Percentiles rank a stretch among this genome's conserved stretches.
These are phyloP conservation scores for Listronotus oregonensis DNA, from an alignment of 1,140 invertebrate species.

Conservation along the genomic window DNA sequence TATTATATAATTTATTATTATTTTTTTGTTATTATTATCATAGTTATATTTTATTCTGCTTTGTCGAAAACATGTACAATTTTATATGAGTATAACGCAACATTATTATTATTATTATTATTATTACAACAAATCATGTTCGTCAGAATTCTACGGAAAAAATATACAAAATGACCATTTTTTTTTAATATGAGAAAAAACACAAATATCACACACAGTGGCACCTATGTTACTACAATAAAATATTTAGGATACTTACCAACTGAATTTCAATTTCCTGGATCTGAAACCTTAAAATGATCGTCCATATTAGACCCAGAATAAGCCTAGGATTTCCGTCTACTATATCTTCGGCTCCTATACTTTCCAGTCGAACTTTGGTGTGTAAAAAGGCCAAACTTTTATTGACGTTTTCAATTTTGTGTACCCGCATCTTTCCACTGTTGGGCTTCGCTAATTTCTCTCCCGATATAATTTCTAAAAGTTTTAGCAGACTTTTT, in stretches of 20 bases:
- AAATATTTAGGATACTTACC: constrained; percentile 62
- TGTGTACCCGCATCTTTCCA: constrained; percentile 96
- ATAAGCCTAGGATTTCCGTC: constrained; percentile 96
- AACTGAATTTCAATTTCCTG: constrained; percentile 99
- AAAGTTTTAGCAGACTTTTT: constrained; percentile 90
- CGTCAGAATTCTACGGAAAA: no score
- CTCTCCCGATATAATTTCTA: constrained; percentile 99
- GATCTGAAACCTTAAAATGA: constrained; percentile 95
- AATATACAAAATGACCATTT: no score
- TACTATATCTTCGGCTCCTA: constrained; percentile 98
- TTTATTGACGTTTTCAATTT: constrained; percentile 99
- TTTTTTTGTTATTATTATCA: no score
- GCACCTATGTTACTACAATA: no score
- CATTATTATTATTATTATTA: no score
- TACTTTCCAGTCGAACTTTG: constrained; percentile 96
- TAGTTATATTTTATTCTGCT: no score
- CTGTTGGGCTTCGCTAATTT: constrained; percentile 95
- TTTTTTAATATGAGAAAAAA: no score
- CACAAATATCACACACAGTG: no score
- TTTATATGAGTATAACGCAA: no score
- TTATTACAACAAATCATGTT: no score
- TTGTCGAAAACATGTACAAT: no score
- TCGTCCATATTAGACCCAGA: constrained; percentile 98
- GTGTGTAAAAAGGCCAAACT: constrained; percentile 96
- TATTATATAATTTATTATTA: no score